phyloP scores from a whole-genome alignment of 2,888 invertebrate species.

The Priocnemis perturbator region DNA sequence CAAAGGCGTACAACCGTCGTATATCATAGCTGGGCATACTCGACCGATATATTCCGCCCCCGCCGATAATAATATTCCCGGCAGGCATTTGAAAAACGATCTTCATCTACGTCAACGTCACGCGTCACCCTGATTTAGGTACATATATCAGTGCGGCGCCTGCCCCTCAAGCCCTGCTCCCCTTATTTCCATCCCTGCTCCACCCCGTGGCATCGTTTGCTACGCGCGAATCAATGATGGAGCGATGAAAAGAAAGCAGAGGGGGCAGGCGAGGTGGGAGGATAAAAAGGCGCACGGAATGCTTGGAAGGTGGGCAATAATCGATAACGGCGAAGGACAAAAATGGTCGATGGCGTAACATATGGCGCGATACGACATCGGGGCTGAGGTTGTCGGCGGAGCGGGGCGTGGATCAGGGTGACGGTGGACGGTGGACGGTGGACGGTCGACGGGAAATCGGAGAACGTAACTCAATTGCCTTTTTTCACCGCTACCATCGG shows the following conservation, averaged over 20 bases:
- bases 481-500: slow-evolving; percentile 12
- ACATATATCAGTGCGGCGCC: too few relatives aligned
- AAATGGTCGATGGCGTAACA: slow-evolving; percentile 35
- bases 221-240: not conserved
- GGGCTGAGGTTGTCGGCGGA: not conserved
- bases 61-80: too few relatives aligned
- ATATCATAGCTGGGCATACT: too few relatives aligned
- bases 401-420: too few relatives aligned
- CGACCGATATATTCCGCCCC: too few relatives aligned
- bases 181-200: too few relatives aligned
- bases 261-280: slow-evolving; percentile 19
- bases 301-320: slow-evolving; percentile 23
- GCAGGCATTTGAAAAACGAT: too few relatives aligned
- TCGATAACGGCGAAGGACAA: slow-evolving; percentile 34
- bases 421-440: slow-evolving; percentile 18
- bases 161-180: too few relatives aligned
- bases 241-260: slow-evolving; percentile 7
- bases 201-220: too few relatives aligned
- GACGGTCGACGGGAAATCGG: slow-evolving; percentile 33
- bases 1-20: too few relatives aligned
- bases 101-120: too few relatives aligned
- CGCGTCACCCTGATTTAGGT: too few relatives aligned
- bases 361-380: slow-evolving; percentile 32
- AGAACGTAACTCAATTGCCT: slow-evolving; percentile 37
- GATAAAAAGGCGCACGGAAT: slow-evolving; percentile 7